A percentile compares a stretch with the other conserved stretches of the same genome.
phyloP scores from a whole-genome alignment of 2,113 vertebrate genomes.

The Microtus pennsylvanicus region DNA sequence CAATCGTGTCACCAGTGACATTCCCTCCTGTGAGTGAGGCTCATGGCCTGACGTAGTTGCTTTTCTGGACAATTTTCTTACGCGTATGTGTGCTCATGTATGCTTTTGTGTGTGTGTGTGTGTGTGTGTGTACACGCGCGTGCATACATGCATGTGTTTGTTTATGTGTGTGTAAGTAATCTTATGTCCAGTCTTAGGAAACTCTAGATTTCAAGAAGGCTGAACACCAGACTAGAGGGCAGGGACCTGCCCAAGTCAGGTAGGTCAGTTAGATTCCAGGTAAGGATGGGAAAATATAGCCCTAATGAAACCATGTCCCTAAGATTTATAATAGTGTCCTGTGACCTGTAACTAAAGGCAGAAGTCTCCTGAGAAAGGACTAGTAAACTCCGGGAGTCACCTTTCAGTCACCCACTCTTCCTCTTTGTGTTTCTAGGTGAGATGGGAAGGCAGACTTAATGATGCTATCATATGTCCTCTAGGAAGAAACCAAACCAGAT shows the following conservation, averaged over 20 bases:
- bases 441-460: neutral
- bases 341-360: neutral
- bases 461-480: neutral
- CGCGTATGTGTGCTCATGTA: too few species aligned
- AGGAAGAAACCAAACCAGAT: neutral
- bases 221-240: neutral
- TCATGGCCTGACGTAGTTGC: fast-evolving
- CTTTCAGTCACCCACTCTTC: neutral
- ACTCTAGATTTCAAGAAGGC: neutral
- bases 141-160: neutral
- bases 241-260: fast-evolving
- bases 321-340: neutral
- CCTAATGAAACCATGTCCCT: neutral
- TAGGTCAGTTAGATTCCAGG: neutral
- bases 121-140: too few species aligned
- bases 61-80: neutral
- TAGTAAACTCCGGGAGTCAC: fast-evolving
- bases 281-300: neutral
- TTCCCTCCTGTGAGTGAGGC: fast-evolving
- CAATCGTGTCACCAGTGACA: fast-evolving
- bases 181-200: neutral
- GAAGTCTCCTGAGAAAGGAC: neutral
- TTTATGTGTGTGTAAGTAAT: neutral
- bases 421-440: neutral
- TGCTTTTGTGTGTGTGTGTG: neutral